A percentile compares a stretch with the other conserved stretches of the same genome.
These are phyloP conservation scores for Hemaris fuciformis DNA, from an alignment of 2,888 invertebrate genomes.

Conservation along the genomic window DNA sequence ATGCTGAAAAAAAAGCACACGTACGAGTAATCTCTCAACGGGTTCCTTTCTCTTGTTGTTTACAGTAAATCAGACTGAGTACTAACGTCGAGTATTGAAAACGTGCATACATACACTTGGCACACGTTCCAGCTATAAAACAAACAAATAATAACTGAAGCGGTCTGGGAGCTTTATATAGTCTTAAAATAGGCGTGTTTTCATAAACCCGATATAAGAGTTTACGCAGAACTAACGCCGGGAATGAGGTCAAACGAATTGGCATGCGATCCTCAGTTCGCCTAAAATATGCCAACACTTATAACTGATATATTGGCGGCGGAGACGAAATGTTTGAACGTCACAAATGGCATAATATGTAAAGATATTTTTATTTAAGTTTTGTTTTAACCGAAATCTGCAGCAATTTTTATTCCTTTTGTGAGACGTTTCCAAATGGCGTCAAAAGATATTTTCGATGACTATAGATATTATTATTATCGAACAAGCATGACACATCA, in stretches of 20 bases:
- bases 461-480: not conserved
- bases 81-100: conserved; percentile 52
- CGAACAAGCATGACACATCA: not conserved
- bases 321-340: conserved; percentile 23
- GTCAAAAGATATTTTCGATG: not conserved
- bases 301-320: conserved; percentile 59
- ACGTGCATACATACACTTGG: conserved; percentile 64
- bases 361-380: not conserved
- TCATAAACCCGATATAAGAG: conserved; percentile 75
- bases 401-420: not conserved
- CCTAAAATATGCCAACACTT: conserved; percentile 55
- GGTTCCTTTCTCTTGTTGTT: conserved; percentile 45
- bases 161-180: conserved; percentile 59
- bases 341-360: conserved; percentile 16
- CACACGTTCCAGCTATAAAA: conserved; percentile 62
- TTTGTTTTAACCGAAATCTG: not conserved
- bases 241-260: conserved; percentile 77
- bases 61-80: conserved; percentile 54
- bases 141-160: conserved; percentile 71
- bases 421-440: not conserved
- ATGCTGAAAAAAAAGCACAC: conserved; percentile 35
- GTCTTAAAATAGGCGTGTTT: conserved; percentile 75
- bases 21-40: conserved; percentile 42
- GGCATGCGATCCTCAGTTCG: conserved; percentile 63
- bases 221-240: conserved; percentile 72